A percentile compares a stretch with the other conserved stretches of the same genome.
These are phyloP conservation scores for Oryzias javanicus DNA, from an alignment of 2,113 vertebrate genomes.

Conservation along the genomic window DNA sequence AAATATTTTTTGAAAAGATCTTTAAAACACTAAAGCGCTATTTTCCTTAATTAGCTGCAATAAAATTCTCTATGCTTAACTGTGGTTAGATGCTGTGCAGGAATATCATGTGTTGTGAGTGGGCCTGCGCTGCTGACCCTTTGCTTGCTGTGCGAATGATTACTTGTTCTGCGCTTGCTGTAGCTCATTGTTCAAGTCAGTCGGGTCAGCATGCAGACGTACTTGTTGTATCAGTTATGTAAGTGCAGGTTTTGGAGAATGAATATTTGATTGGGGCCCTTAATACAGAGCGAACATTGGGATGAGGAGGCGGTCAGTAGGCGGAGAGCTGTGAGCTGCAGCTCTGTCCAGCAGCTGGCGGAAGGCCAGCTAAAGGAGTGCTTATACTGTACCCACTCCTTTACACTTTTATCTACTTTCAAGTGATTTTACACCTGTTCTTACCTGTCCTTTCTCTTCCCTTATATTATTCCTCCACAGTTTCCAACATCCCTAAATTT, in stretches of 20 bases:
- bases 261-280: constrained; percentile 78
- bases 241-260: constrained; percentile 76
- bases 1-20: no score
- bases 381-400: constrained; percentile 66
- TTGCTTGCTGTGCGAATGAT: constrained; percentile 38
- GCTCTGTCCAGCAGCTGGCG: constrained; percentile 66
- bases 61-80: constrained; percentile 18
- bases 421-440: constrained; percentile 18
- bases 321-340: constrained; percentile 66
- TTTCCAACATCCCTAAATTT: constrained; percentile 14
- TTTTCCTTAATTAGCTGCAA: constrained; percentile 60
- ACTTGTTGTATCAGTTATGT: constrained; percentile 69
- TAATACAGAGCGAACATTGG: constrained; percentile 73
- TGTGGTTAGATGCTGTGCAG: constrained; percentile 37
- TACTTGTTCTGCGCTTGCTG: constrained; percentile 40
- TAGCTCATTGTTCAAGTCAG: constrained; percentile 52
- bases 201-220: constrained; percentile 50
- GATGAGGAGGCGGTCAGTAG: constrained; percentile 75
- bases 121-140: constrained; percentile 45
- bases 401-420: constrained; percentile 43
- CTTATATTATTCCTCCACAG: constrained; percentile 18
- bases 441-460: not conserved
- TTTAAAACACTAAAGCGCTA: constrained; percentile 12
- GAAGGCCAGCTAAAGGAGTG: constrained; percentile 55
- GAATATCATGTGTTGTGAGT: constrained; percentile 49